Percentiles rank a stretch among this genome's conserved stretches.
Conservation (phyloP, 2,113 vertebrate genomes). For the Strix aluco region DNA sequence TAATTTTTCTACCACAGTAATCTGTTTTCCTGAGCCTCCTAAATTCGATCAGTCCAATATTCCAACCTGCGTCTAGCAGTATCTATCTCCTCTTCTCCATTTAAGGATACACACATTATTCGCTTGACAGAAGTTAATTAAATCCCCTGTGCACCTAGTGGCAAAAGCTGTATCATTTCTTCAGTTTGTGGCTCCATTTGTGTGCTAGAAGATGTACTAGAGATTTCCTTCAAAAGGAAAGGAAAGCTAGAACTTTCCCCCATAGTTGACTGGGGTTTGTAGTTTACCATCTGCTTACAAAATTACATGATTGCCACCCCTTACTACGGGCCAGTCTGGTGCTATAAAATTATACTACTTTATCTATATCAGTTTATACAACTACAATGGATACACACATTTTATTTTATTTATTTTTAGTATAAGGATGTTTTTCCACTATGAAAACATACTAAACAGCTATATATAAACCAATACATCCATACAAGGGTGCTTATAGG, state of each 20-base stretch:
- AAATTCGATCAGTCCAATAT: neutral
- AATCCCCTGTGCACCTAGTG: neutral
- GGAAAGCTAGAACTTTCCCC: neutral
- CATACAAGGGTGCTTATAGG: neutral
- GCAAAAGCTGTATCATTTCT: neutral
- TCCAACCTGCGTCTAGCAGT: neutral
- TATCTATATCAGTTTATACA: neutral
- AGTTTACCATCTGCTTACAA: neutral
- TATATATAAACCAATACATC: neutral
- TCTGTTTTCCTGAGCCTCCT: neutral
- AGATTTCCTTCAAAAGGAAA: neutral
- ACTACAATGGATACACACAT: fast-evolving
- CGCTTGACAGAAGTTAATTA: neutral
- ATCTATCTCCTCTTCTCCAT: neutral
- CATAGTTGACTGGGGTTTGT: neutral
- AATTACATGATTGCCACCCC: neutral
- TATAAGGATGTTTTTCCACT: neutral
- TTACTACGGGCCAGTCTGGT: neutral
- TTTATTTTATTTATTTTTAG: neutral
- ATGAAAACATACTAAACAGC: neutral
- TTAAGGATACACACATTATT: neutral
- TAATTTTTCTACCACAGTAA: neutral
- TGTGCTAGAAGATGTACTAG: neutral
- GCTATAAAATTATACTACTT: neutral
- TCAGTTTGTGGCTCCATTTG: neutral